phyloP scores from a whole-genome alignment of 1,140 invertebrate genomes.

The Anoplophora glabripennis region DNA sequence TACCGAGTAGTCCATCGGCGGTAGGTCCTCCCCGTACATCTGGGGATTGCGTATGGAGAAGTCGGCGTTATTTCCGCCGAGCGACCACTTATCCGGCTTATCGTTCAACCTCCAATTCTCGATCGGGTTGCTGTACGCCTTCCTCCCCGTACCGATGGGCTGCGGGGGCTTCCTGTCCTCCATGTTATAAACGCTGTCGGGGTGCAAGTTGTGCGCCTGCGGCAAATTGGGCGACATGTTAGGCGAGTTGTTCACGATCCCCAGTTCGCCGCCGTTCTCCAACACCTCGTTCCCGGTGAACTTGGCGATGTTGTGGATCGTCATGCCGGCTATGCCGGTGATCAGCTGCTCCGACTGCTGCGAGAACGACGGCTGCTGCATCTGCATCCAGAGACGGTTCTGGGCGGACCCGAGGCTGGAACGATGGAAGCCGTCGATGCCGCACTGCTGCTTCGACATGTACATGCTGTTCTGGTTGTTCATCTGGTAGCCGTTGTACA shows the following conservation, averaged over 20 bases:
- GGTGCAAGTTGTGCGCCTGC: constrained; percentile 32
- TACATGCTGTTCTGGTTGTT: constrained; percentile 35
- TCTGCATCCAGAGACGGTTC: constrained; percentile 32
- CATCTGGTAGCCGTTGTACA: constrained; percentile 39
- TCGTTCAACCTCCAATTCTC: constrained; percentile 59
- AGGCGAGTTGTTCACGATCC: constrained; percentile 52
- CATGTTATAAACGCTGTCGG: constrained; percentile 32
- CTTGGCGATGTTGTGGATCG: constrained; percentile 52
- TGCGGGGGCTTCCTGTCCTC: constrained; percentile 70
- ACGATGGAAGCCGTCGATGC: constrained; percentile 11
- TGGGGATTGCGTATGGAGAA: constrained; percentile 41
- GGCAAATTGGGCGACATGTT: constrained; percentile 60
- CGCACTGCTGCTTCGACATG: constrained; percentile 17
- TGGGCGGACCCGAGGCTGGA: constrained; percentile 11
- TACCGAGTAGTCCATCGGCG: constrained; percentile 53
- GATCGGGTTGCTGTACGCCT: constrained; percentile 48
- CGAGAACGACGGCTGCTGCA: constrained; percentile 37
- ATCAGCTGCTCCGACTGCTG: constrained; percentile 39
- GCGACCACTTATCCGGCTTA: constrained; percentile 49
- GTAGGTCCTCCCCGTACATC: constrained; percentile 43
- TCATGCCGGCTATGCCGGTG: constrained; percentile 44
- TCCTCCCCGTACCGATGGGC: constrained; percentile 75
- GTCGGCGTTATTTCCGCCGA: constrained; percentile 28
- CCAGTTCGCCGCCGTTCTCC: constrained; percentile 50
- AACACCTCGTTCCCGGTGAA: constrained; percentile 54